phyloP scores from a whole-genome alignment of 2,888 invertebrate genomes.

The Dioctria rufipes region DNA sequence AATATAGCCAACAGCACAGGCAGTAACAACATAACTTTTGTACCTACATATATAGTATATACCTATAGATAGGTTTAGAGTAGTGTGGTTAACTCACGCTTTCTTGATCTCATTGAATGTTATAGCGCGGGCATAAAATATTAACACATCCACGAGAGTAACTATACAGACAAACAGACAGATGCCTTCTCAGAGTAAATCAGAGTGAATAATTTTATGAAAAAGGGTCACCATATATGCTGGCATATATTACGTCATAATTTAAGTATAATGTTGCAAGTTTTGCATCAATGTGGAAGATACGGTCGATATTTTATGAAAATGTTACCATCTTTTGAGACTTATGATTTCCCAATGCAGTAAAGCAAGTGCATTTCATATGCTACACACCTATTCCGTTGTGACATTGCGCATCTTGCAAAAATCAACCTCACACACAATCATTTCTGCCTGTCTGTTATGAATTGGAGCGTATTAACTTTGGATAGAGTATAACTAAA shows the following conservation, averaged over 20 bases:
- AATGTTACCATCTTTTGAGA: slow-evolving; percentile 8
- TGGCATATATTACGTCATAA: slow-evolving; percentile 36
- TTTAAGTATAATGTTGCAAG: slow-evolving; percentile 34
- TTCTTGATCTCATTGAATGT: slow-evolving; percentile 39
- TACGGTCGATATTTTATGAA: slow-evolving; percentile 43
- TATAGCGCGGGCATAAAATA: background rate
- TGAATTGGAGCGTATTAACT: too few species aligned
- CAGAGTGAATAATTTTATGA: slow-evolving; percentile 29
- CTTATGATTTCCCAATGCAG: background rate
- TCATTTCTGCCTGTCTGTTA: too few species aligned
- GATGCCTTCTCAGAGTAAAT: slow-evolving; percentile 17
- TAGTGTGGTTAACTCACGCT: slow-evolving; percentile 27
- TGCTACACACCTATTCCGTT: background rate
- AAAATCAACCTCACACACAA: background rate
- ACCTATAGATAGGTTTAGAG: too few species aligned
- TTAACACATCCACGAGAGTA: background rate
- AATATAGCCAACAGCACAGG: too few species aligned
- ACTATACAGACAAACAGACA: background rate
- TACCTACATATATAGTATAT: too few species aligned
- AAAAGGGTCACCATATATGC: slow-evolving; percentile 32
- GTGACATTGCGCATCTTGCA: slow-evolving; percentile 13
- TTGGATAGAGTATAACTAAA: too few species aligned
- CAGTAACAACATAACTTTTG: too few species aligned
- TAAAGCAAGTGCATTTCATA: slow-evolving; percentile 31
- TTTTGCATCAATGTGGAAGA: slow-evolving; percentile 16